These are phyloP conservation scores for Drosophila phalerata DNA, from an alignment of 2,888 invertebrate species.

Conservation along the genomic window DNA sequence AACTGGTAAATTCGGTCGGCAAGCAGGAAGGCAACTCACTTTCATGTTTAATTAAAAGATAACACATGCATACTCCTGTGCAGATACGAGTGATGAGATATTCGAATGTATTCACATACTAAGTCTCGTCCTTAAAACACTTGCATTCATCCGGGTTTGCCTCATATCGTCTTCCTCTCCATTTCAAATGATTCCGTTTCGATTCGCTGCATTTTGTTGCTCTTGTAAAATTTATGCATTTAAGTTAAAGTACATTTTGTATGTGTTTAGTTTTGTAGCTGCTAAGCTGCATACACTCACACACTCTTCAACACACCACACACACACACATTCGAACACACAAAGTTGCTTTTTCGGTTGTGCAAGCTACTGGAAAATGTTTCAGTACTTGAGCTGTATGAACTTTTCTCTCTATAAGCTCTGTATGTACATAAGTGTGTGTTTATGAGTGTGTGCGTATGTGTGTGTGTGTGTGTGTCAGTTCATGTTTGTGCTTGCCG, in stretches of 20 bases:
- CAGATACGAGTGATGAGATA: conserved; percentile 9
- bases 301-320: conserved; percentile 12
- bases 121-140: conserved; percentile 46
- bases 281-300: conserved; percentile 38
- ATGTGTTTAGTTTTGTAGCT: conserved; percentile 56
- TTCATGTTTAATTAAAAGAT: conserved; percentile 81
- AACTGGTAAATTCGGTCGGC: conserved; percentile 51
- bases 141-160: conserved; percentile 34
- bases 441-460: conserved; percentile 5
- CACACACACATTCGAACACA: conserved; percentile 2
- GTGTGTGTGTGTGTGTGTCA: conserved; percentile 16
- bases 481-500: conserved; percentile 26
- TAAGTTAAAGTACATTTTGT: conserved; percentile 54
- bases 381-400: conserved; percentile 45
- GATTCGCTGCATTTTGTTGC: conserved; percentile 51
- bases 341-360: conserved; percentile 38
- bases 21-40: conserved; percentile 36
- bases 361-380: conserved; percentile 68
- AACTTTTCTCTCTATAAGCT: conserved; percentile 27
- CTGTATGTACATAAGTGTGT: neutral
- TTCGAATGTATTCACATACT: conserved; percentile 17
- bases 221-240: conserved; percentile 64
- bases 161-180: conserved; percentile 2
- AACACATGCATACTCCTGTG: conserved; percentile 56
- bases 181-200: conserved; percentile 43